Percentiles rank a stretch among this genome's conserved stretches.
These are phyloP conservation scores for Scleropages formosus DNA, from an alignment of 2,797 vertebrate genomes.

Conservation along the genomic window DNA sequence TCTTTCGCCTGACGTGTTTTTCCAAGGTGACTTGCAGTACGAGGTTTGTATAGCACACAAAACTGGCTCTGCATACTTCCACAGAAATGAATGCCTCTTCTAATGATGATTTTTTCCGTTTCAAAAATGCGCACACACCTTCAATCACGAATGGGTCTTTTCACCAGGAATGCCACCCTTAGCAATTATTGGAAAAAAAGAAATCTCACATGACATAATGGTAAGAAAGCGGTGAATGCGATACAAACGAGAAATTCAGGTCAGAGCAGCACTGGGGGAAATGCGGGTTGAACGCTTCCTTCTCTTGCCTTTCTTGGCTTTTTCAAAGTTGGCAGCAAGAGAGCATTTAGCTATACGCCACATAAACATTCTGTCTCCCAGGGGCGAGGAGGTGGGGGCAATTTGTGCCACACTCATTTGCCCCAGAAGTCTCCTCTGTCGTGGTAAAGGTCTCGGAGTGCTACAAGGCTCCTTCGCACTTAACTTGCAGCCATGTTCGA, in stretches of 20 bases:
- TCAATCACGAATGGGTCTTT: too few relatives aligned
- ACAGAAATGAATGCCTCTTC: too few relatives aligned
- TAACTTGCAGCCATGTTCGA: constrained; percentile 62
- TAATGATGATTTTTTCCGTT: too few relatives aligned
- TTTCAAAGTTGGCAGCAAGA: constrained; percentile 51
- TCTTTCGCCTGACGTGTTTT: too few relatives aligned
- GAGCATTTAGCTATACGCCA: constrained; percentile 51
- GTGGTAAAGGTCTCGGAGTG: constrained; percentile 72
- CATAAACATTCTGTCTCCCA: constrained; percentile 52
- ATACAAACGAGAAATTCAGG: constrained; percentile 57
- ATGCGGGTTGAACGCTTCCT: not conserved
- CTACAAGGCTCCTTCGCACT: constrained; percentile 69
- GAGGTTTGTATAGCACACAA: not conserved
- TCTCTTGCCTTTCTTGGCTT: constrained; percentile 37
- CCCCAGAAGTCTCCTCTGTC: constrained; percentile 66
- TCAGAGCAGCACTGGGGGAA: constrained; percentile 39
- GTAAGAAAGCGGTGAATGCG: constrained; percentile 17
- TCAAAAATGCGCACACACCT: too few relatives aligned
- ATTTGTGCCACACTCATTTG: constrained; percentile 59
- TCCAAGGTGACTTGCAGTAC: too few relatives aligned
- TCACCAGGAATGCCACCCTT: not conserved
- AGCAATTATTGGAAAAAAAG: constrained; percentile 18
- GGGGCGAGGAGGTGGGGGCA: constrained; percentile 49
- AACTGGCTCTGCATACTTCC: too few relatives aligned
- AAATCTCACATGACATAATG: constrained; percentile 15